Evolutionary conservation across 1,140 invertebrate genomes (phyloP).

Genomic region (Neodiprion fabricii): DNA sequence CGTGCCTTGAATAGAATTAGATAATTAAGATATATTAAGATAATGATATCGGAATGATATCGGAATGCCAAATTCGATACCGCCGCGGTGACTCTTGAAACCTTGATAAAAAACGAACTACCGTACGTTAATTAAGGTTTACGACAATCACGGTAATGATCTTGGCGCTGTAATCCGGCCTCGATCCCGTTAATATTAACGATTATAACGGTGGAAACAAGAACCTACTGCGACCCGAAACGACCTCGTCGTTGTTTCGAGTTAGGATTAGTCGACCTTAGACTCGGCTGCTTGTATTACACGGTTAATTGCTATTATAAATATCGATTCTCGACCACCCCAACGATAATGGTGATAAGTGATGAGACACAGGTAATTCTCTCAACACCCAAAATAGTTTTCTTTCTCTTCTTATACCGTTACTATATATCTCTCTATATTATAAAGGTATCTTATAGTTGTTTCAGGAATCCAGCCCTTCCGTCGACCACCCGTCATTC

Average conservation of each 20-base stretch:
- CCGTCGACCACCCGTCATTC: too few species aligned
- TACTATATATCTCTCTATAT: too few species aligned
- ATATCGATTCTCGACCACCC: not conserved
- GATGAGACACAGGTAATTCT: too few species aligned
- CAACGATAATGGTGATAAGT: not conserved
- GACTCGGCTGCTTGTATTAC: not conserved
- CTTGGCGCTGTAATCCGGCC: not conserved
- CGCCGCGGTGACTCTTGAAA: too few species aligned
- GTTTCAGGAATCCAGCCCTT: too few species aligned
- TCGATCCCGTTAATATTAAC: not conserved
- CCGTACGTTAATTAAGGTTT: too few species aligned
- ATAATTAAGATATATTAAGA: constrained; percentile 8
- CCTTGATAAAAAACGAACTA: too few species aligned
- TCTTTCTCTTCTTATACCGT: too few species aligned
- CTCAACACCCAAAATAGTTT: too few species aligned
- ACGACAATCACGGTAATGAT: not conserved
- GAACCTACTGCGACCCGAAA: not conserved
- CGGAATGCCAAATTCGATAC: too few species aligned
- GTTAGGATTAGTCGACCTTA: not conserved
- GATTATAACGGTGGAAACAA: not conserved
- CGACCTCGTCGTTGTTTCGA: too few species aligned
- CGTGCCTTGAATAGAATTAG: constrained; percentile 22
- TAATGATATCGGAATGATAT: constrained; percentile 1
- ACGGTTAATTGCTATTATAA: not conserved
- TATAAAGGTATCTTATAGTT: too few species aligned